Evolutionary conservation across 2,113 vertebrate genomes (phyloP).

Genomic region (Psammodynastes pulverulentus): DNA sequence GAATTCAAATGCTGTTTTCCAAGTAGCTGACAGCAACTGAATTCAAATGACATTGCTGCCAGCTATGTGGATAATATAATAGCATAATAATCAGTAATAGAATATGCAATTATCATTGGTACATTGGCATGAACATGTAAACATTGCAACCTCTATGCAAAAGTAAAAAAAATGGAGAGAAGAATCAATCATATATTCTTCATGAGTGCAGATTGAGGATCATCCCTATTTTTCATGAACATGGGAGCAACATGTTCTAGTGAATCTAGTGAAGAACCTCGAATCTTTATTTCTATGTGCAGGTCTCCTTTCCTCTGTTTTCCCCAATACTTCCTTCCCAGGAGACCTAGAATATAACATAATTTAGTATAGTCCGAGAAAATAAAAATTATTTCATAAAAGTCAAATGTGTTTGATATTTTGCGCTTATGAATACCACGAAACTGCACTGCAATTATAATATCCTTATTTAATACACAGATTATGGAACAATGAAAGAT

Average conservation of each 20-base stretch:
- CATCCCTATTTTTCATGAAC: background rate
- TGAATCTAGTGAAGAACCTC: background rate
- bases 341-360: constrained; percentile 42
- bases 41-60: background rate
- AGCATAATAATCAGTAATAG: background rate
- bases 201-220: background rate
- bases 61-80: background rate
- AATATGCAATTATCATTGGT: background rate
- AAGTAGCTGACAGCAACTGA: background rate
- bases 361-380: constrained; percentile 40
- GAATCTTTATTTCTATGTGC: background rate
- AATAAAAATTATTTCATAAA: constrained; percentile 62
- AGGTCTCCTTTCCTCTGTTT: too few relatives aligned
- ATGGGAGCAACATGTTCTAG: background rate
- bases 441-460: constrained; percentile 68
- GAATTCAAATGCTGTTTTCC: background rate
- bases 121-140: background rate
- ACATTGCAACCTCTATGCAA: background rate
- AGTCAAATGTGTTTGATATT: constrained; percentile 63
- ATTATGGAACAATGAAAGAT: constrained; percentile 75
- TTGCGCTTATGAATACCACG: constrained; percentile 58
- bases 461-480: constrained; percentile 61
- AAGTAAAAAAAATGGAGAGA: background rate
- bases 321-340: background rate
- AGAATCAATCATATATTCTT: background rate